These are phyloP conservation scores for Pteronura brasiliensis DNA, from an alignment of 2,113 vertebrate species.

Conservation along the genomic window DNA sequence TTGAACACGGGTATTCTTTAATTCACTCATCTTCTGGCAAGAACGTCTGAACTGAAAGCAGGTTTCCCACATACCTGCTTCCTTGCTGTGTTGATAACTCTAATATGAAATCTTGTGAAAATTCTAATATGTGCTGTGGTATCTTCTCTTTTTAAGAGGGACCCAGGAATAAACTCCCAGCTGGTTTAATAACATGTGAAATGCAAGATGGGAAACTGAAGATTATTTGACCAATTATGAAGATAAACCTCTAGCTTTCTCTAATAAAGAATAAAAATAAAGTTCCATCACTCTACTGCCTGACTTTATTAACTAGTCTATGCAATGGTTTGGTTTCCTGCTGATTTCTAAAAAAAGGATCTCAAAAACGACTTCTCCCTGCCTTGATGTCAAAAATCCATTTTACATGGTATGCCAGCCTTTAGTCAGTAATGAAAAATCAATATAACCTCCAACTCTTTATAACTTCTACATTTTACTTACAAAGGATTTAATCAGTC, in stretches of 20 bases:
- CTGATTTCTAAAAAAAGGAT: conserved; percentile 59
- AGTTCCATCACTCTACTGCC: not conserved
- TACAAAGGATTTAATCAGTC: conserved; percentile 63
- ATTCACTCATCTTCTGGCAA: not conserved
- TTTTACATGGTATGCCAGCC: conserved; percentile 61
- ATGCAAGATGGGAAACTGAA: not conserved
- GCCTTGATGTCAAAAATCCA: conserved; percentile 50
- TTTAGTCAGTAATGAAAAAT: conserved; percentile 73
- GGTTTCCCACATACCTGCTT: not conserved
- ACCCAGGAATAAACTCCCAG: not conserved
- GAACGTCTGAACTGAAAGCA: not conserved
- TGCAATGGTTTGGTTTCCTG: conserved; percentile 48
- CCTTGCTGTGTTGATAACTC: not conserved
- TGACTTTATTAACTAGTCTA: conserved; percentile 58
- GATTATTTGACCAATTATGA: conserved; percentile 15
- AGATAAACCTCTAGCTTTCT: conserved; percentile 31
- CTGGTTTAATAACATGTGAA: conserved; percentile 14
- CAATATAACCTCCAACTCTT: conserved; percentile 54
- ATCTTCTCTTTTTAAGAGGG: not conserved
- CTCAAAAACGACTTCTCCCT: conserved; percentile 48
- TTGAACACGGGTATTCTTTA: not conserved
- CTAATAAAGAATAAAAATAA: conserved; percentile 41
- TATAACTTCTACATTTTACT: conserved; percentile 60
- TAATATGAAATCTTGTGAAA: not conserved
- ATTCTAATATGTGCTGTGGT: not conserved